Percentiles rank a stretch among this genome's conserved stretches.
These are phyloP conservation scores for Monopis laevigella DNA, from an alignment of 2,888 invertebrate genomes.

Conservation along the genomic window DNA sequence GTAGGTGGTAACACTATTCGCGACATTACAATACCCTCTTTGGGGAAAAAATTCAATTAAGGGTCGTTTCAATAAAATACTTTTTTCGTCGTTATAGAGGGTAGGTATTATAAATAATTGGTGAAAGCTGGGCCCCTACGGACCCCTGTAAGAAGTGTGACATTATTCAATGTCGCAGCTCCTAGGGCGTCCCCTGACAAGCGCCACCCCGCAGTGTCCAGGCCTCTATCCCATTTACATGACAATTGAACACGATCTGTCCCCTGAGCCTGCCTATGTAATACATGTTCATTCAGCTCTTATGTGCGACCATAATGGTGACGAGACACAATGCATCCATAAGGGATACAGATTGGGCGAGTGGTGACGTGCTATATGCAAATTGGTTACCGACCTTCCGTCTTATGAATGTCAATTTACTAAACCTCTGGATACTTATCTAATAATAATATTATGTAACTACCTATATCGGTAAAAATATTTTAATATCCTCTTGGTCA, in stretches of 20 bases:
- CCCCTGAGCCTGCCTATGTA: conserved; percentile 7
- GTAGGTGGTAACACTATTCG: too few species aligned
- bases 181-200: conserved; percentile 6
- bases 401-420: neutral
- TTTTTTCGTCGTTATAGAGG: too few species aligned
- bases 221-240: conserved; percentile 13
- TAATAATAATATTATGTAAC: too few species aligned
- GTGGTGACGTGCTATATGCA: neutral
- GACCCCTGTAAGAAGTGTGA: conserved; percentile 6
- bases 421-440: too few species aligned
- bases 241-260: conserved; percentile 14
- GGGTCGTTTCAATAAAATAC: too few species aligned
- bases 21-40: too few species aligned
- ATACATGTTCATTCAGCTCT: neutral
- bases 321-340: conserved; percentile 9
- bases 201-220: neutral
- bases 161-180: conserved; percentile 4
- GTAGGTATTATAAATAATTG: too few species aligned
- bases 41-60: too few species aligned
- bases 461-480: too few species aligned
- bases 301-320: conserved; percentile 5
- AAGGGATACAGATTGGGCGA: neutral
- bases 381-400: neutral
- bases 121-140: too few species aligned
- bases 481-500: too few species aligned